phyloP scores from a whole-genome alignment of 1,140 invertebrate genomes.

The Drosophila ohnishii region DNA sequence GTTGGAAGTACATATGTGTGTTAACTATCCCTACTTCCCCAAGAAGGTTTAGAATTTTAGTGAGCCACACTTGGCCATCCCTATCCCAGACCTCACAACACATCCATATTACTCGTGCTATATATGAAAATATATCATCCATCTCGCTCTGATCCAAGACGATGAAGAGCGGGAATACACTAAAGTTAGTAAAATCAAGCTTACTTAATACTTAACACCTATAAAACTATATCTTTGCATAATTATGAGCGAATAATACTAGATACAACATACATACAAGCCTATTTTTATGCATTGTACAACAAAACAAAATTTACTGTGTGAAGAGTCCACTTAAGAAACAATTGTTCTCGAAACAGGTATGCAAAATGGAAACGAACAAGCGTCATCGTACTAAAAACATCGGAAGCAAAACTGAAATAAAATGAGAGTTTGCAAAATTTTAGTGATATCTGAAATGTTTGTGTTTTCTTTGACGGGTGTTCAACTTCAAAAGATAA shows the following conservation, averaged over 20 bases:
- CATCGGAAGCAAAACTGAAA: constrained; percentile 30
- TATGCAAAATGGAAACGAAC: neutral
- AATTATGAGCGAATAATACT: constrained; percentile 32
- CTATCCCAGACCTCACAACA: neutral
- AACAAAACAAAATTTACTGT: constrained; percentile 48
- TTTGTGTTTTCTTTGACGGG: neutral
- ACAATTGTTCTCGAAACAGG: constrained; percentile 32
- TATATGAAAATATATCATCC: neutral
- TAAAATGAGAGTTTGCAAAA: constrained; percentile 64
- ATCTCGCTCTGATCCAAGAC: constrained; percentile 4
- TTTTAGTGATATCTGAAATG: constrained; percentile 62
- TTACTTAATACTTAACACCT: constrained; percentile 41
- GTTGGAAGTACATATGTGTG: neutral
- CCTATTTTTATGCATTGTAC: constrained; percentile 64
- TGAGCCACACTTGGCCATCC: neutral
- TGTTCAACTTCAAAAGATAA: neutral
- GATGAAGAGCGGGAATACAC: constrained; percentile 7
- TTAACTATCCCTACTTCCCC: neutral
- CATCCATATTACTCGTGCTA: neutral
- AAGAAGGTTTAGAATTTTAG: neutral
- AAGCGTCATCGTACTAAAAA: constrained; percentile 14
- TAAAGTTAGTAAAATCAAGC: constrained; percentile 37
- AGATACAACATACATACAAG: constrained; percentile 21
- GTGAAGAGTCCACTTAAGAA: constrained; percentile 37
- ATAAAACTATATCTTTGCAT: constrained; percentile 33